Base-by-base conservation (phyloP, 2,797 vertebrate genomes). In the Esox masquinongy region DNA sequence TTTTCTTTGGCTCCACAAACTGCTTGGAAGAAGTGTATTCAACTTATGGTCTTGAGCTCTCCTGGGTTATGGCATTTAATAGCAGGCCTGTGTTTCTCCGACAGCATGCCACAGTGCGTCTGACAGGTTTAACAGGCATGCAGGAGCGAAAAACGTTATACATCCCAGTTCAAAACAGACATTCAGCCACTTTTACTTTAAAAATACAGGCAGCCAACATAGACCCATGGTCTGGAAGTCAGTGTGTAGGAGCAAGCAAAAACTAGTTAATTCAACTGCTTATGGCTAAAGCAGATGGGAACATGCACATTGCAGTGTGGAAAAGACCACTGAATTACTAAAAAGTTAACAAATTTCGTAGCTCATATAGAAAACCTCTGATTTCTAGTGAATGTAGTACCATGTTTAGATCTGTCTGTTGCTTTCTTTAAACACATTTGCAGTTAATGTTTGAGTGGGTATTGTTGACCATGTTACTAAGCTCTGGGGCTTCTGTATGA, bases 61-160 rank as follows among this genome's bases (percentile, higher is more conserved):
- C 8, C 22, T 3, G 56, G 8, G 2, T 59, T 24, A 11, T 59
- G n/a, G 56, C 9, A 7, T 59, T 59, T 59, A 22, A 22, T 24
- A 8, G 22, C 2, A 22, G 56, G 56, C 56, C n/a, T 24, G 56
- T 24, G 56, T 12, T 59, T 22, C 56, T 59, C n/a, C 24, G 56
- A 59, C n/a, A 59, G 56, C 9, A 56, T 22, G 22, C 56, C 22
- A 12, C 3, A 6, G 8, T 24, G 7, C 56, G 9, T 59, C 56
- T 72, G 75, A 77, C 76, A 77, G 70, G 70, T 72, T 72, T 72
- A 49, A 68, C 70, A 51, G 70, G 59, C 15, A 39, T 36, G 63
- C 16, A 8, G 64, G 31, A 67, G 24, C 24, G 12, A 26, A 63
- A 26, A 61, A 15, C 9, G 22, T 39, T 29, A 22, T 59, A 63